Evolutionary conservation across 2,797 vertebrate genomes (phyloP).

Genomic region (Xiphorhynchus erythropygius): DNA sequence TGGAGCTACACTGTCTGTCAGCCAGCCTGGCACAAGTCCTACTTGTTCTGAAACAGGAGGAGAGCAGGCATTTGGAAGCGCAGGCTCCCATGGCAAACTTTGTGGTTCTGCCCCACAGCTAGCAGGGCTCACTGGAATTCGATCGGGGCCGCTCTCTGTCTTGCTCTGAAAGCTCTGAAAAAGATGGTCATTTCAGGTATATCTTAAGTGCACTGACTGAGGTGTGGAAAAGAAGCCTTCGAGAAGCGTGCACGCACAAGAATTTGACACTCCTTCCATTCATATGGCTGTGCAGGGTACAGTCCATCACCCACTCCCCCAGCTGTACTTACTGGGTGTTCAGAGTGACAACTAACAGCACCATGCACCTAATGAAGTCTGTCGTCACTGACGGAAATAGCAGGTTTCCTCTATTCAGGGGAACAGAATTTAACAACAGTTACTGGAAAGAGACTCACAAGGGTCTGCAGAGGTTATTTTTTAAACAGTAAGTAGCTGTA

Average conservation of each 20-base stretch:
- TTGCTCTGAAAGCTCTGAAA: no score
- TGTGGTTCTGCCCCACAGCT: no score
- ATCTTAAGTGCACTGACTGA: not conserved
- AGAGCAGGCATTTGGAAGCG: rapidly evolving
- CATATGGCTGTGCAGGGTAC: rapidly evolving
- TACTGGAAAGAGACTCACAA: not conserved
- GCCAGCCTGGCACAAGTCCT: not conserved
- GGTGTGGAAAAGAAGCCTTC: not conserved
- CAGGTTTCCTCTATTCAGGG: not conserved
- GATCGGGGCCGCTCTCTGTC: not conserved
- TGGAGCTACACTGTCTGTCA: not conserved
- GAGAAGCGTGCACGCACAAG: rapidly evolving
- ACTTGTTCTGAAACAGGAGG: rapidly evolving
- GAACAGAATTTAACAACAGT: not conserved
- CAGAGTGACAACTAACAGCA: not conserved
- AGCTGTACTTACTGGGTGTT: not conserved
- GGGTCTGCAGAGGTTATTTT: not conserved
- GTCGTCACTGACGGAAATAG: not conserved
- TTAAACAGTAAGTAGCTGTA: not conserved
- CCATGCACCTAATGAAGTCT: not conserved
- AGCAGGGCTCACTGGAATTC: rapidly evolving
- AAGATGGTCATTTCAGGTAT: not conserved
- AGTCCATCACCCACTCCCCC: rapidly evolving
- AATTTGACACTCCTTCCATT: not conserved
- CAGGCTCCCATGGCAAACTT: rapidly evolving